phyloP scores from a whole-genome alignment of 1,140 invertebrate species.

The Temnothorax nylanderi region DNA sequence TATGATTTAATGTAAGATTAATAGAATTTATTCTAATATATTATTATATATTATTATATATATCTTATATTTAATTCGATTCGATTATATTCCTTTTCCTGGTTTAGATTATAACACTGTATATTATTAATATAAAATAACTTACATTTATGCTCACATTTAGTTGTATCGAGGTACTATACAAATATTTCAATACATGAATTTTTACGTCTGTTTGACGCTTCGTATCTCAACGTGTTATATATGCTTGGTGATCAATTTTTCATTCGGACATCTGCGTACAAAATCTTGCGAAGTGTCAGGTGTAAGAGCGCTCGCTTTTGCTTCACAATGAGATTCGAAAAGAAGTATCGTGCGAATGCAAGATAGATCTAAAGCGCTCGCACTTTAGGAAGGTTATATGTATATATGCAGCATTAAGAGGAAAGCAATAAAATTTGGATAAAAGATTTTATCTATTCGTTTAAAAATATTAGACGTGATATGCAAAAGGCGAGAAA shows the following conservation, averaged over 20 bases:
- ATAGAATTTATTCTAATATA: too few species aligned
- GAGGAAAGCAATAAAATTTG: conserved; percentile 41
- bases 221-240: neutral
- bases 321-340: conserved; percentile 32
- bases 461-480: neutral
- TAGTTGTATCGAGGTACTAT: neutral
- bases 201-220: neutral
- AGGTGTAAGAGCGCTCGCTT: neutral
- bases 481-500: neutral
- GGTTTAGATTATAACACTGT: neutral
- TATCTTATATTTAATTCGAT: neutral
- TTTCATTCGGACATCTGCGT: conserved; percentile 33
- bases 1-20: neutral
- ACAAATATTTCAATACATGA: neutral
- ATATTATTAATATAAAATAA: neutral
- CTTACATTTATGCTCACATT: neutral
- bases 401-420: neutral
- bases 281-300: conserved; percentile 13
- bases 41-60: too few species aligned
- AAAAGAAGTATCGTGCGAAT: conserved; percentile 18
- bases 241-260: conserved; percentile 17
- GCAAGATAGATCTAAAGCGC: neutral
- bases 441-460: conserved; percentile 28
- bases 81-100: neutral
- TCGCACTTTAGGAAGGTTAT: neutral